Evolutionary conservation across 1,140 invertebrate genomes (phyloP), one percentile per base, ranked within the genome.

Genomic region (Drosophila murphyi): DNA sequence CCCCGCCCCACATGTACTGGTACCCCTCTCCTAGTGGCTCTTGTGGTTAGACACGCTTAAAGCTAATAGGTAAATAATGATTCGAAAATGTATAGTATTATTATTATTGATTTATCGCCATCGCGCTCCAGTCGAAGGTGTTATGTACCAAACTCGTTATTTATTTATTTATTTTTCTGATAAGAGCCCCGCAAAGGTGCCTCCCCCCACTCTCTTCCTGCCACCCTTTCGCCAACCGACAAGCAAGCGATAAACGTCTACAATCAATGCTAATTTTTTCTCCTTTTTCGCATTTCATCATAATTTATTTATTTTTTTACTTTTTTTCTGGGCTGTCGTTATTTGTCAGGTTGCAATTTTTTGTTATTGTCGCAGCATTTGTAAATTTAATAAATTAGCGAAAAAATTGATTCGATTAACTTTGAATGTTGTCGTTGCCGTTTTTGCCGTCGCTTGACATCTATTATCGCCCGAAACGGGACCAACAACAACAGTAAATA

Each of bases 361-460:
- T 65, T 76, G 54, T 65, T 77, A 62, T 82, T 78, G 65, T 78
- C 65, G 55, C 65, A 60, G 61, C 61, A 76, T 74, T 82, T 88
- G 85, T 87, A 87, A 87, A 88, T 89, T 88, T 80, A 89, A 83
- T 71, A 89, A 88, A 89, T 88, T 88, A 88, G 83, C 83, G 72
- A 82, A 20, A 80, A 77, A 87, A 89, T 87, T 75, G 83, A 88
- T 88, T 88, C 89, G 85, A 88, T 88, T 88, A 89, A 89, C 78
- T 89, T 80, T 74, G 75, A 82, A 72, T 76, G 57, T 69, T 85
- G 70, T 72, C n/a, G 54, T 62, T 61, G 74, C n/a, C 41, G 52
- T 48, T 52, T 32, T 32, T n/a, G 48, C 8, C 37, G 50, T 35
- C 52, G 55, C 55, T 76, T 75, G 72, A 72, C 67, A 60, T 82